Percentiles rank a stretch among this genome's conserved stretches.
Evolutionary conservation across 2,888 invertebrate genomes (phyloP).

Genomic region (Dicranocentrus wangi): DNA sequence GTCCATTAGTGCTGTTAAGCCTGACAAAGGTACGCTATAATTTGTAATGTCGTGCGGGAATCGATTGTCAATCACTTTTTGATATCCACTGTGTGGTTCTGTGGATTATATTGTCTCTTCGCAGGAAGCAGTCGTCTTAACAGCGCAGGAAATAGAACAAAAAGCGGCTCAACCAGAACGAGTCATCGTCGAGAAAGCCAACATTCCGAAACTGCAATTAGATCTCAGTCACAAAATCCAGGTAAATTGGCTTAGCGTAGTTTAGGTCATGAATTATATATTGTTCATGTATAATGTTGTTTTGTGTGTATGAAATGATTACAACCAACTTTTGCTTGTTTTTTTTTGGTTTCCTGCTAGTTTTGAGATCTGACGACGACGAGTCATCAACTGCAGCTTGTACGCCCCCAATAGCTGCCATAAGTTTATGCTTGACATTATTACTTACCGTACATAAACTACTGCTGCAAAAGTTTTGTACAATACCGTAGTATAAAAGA

Average conservation of each 20-base stretch:
- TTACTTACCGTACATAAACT: too few species aligned
- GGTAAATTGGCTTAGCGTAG: too few species aligned
- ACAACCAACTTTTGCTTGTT: too few species aligned
- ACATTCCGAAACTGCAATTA: conserved; percentile 47
- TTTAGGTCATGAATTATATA: too few species aligned
- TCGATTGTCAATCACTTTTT: too few species aligned
- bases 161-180: conserved; percentile 43
- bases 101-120: too few species aligned
- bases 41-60: too few species aligned
- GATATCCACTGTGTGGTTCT: too few species aligned
- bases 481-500: too few species aligned
- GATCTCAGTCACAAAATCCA: conserved; percentile 46
- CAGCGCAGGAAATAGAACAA: conserved; percentile 45
- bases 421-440: conserved; percentile 21
- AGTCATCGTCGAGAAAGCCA: conserved; percentile 61
- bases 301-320: too few species aligned
- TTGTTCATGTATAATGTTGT: too few species aligned
- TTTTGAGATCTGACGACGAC: conserved; percentile 33
- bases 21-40: conserved; percentile 60
- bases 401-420: not conserved
- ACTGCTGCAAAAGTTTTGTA: too few species aligned
- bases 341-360: conserved; percentile 1
- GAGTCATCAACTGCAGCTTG: conserved; percentile 38
- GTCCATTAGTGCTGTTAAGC: conserved; percentile 70
- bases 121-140: conserved; percentile 53